Base-by-base conservation (phyloP, 2,888 invertebrate genomes). In the Acanthosoma haemorrhoidale region DNA sequence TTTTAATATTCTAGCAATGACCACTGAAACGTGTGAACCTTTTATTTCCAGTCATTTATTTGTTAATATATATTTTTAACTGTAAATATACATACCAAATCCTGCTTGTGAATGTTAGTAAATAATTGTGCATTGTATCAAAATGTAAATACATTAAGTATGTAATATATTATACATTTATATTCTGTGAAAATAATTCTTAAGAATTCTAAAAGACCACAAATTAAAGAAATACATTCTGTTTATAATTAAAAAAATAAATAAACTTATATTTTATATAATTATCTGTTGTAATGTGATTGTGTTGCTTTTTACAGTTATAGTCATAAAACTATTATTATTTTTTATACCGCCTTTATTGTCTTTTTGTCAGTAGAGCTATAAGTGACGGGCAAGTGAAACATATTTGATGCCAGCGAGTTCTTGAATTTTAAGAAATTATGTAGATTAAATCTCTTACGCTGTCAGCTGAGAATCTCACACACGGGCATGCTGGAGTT, bases 201-300 rank as follows among this genome's bases (percentile, higher is more conserved):
- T 61, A 61, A 61, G 61, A 18, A 61, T 36, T 38, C 25, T 61
- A 34, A 61, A 61, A 61, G 61, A 61, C 61, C 61, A 61, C 61
- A 61, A 61, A 61, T 51, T 61, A 61, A 61, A 36, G 61, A 38
- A 36, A 61, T 61, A 61, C 61, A 61, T 61, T 61, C 61, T 61
- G 61, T 61, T 61, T 61, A 61, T 61, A 61, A 51, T 51, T 51
- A 51, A 51, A 61, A 36, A 61, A 61, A 36, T 34, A 61, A 61
- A 61, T 61, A 61, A 61, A 61, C 61, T 61, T 51, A 61, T 61
- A 61, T 61, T 61, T 61, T 61, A 61, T 61, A 61, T 61, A 61
- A 36, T 38, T 51, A 5, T 25, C 13, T 51, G 3, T 5, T 25
- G n/a, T 51, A 25, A 5, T 43, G 21, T 25, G 29, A 25, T 25